Conservation (phyloP, 2,797 vertebrate species). For the Synaphobranchus kaupii region DNA sequence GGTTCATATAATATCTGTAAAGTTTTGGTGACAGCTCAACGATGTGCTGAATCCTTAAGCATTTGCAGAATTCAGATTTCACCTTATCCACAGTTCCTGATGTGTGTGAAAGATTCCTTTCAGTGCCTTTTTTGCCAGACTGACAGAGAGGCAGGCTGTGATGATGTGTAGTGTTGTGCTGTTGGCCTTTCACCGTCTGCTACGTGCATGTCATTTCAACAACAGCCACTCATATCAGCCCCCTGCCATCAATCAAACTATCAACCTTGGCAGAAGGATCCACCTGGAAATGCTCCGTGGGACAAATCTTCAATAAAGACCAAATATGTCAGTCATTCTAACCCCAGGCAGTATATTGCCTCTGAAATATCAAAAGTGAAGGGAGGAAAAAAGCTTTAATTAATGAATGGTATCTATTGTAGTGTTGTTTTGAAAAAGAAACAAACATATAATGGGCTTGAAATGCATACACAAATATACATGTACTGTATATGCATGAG, state of each 20-base stretch:
- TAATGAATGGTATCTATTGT: background rate
- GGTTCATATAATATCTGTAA: constrained; percentile 20
- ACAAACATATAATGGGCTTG: background rate
- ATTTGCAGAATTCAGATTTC: constrained; percentile 35
- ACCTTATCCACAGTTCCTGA: constrained; percentile 41
- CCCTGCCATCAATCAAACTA: constrained; percentile 69
- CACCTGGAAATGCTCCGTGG: constrained; percentile 57
- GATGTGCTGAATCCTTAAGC: constrained; percentile 27
- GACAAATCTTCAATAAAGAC: constrained; percentile 63
- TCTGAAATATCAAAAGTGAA: constrained; percentile 54
- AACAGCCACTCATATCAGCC: constrained; percentile 66
- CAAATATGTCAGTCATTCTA: constrained; percentile 63
- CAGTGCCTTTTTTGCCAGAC: constrained; percentile 58
- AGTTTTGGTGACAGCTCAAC: constrained; percentile 29
- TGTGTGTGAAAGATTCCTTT: constrained; percentile 52
- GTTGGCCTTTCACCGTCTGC: constrained; percentile 67
- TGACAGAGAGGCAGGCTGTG: constrained; percentile 61
- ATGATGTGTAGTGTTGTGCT: constrained; percentile 56
- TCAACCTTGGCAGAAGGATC: constrained; percentile 38
- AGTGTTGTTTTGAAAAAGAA: background rate
- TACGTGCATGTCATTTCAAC: constrained; percentile 74
- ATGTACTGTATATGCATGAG: too few species aligned
- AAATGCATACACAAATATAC: background rate
- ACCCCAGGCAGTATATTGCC: constrained; percentile 55
- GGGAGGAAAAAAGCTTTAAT: constrained; percentile 44